These are phyloP conservation scores for Danio choprae DNA, from an alignment of 2,797 vertebrate species.

Conservation along the genomic window DNA sequence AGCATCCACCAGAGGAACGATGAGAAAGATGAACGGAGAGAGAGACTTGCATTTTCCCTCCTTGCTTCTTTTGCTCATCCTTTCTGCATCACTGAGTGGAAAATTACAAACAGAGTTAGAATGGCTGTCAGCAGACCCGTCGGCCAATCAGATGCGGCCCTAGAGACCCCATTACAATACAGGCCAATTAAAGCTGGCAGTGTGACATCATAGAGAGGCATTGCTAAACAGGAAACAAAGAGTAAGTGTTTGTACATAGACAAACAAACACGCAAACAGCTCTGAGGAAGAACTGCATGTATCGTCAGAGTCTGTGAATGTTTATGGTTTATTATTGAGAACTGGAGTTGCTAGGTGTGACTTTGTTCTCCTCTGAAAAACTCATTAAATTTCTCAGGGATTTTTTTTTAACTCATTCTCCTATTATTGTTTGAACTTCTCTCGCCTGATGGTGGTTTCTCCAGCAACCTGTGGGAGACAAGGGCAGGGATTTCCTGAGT, in stretches of 20 bases:
- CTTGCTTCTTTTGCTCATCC: slow-evolving; percentile 20
- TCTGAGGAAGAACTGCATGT: slow-evolving; percentile 3
- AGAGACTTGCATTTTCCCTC: slow-evolving; percentile 52
- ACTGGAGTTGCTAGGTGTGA: slow-evolving; percentile 52
- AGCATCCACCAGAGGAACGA: slow-evolving; percentile 42
- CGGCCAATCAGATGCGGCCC: slow-evolving; percentile 54
- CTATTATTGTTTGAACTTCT: slow-evolving; percentile 64
- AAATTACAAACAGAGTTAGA: slow-evolving; percentile 67
- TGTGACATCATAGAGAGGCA: slow-evolving; percentile 69
- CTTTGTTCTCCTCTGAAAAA: slow-evolving; percentile 57
- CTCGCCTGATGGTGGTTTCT: slow-evolving; percentile 65
- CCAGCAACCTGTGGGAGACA: slow-evolving; percentile 71
- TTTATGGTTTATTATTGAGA: slow-evolving; percentile 40
- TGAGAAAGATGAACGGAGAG: slow-evolving; percentile 39
- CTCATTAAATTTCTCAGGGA: slow-evolving; percentile 36
- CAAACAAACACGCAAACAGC: slow-evolving; percentile 55
- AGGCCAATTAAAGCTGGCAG: slow-evolving; percentile 70
- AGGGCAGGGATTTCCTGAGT: slow-evolving; percentile 69
- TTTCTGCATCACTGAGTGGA: slow-evolving; percentile 64
- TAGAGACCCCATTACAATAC: slow-evolving; percentile 57
- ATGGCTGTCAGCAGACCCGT: slow-evolving; percentile 60
- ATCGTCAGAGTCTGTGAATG: slow-evolving; percentile 28
- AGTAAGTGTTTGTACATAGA: slow-evolving; percentile 76
- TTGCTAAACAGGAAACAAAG: slow-evolving; percentile 80
- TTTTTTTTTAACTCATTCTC: slow-evolving; percentile 46